phyloP scores from a whole-genome alignment of 2,113 vertebrate species.

The Caretta caretta region DNA sequence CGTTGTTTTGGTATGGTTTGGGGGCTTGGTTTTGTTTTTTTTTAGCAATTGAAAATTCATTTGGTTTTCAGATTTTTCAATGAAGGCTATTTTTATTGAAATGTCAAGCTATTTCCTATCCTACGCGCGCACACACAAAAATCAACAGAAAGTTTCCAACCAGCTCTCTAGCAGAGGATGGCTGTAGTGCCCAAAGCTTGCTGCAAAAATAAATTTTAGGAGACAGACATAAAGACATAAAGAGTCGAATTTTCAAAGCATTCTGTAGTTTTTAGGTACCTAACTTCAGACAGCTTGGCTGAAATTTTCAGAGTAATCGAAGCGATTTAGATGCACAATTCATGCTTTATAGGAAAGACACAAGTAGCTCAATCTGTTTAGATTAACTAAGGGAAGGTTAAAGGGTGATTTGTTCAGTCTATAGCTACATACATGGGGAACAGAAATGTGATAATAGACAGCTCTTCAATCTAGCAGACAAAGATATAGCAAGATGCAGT shows the following conservation, averaged over 20 bases:
- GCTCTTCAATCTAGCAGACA: slow-evolving; percentile 56
- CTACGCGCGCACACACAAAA: accelerated
- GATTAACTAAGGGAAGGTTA: slow-evolving; percentile 70
- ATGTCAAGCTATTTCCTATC: neutral
- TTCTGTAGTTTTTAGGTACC: slow-evolving; percentile 58
- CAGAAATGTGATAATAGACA: slow-evolving; percentile 52
- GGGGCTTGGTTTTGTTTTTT: neutral
- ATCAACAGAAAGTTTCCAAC: slow-evolving; percentile 3
- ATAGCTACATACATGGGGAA: slow-evolving; percentile 65
- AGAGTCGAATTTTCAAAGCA: slow-evolving; percentile 12
- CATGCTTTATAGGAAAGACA: slow-evolving; percentile 50
- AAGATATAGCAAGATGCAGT: slow-evolving; percentile 23
- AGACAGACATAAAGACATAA: neutral
- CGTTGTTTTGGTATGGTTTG: neutral
- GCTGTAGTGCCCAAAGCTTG: slow-evolving; percentile 1
- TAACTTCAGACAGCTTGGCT: slow-evolving; percentile 45
- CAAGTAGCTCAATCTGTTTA: slow-evolving; percentile 69
- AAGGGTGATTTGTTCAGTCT: slow-evolving; percentile 67
- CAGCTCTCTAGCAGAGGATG: neutral
- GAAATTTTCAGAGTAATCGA: slow-evolving; percentile 54
- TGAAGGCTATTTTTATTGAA: too few relatives aligned
- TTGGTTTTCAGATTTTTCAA: neutral
- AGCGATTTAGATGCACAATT: slow-evolving; percentile 49
- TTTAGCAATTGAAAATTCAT: neutral
- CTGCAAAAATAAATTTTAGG: neutral